These are phyloP conservation scores for Melanostoma scalare DNA, from an alignment of 2,888 invertebrate species.

Conservation along the genomic window DNA sequence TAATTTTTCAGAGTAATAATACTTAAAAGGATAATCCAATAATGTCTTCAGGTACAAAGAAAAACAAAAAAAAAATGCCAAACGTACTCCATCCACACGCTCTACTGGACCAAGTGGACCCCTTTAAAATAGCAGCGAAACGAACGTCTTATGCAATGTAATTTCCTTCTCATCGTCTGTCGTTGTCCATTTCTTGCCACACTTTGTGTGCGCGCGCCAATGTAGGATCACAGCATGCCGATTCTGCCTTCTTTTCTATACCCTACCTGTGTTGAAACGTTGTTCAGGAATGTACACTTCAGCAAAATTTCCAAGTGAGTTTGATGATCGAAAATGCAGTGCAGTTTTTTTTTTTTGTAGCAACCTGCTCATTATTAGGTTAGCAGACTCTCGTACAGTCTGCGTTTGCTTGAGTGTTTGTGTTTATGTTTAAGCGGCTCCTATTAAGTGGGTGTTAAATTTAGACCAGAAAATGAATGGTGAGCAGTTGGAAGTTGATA, in stretches of 20 bases:
- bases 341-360: conserved; percentile 1
- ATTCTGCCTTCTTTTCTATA: conserved; percentile 40
- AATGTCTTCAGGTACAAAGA: conserved; percentile 39
- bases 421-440: conserved; percentile 10
- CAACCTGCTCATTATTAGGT: conserved; percentile 51
- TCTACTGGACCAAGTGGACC: background rate
- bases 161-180: conserved; percentile 60
- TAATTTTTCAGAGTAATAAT: conserved; percentile 44
- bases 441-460: conserved; percentile 67
- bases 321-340: conserved; percentile 43
- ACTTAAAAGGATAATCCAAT: conserved; percentile 45
- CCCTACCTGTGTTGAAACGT: conserved; percentile 16
- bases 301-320: conserved; percentile 18
- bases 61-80: conserved; percentile 33
- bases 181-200: conserved; percentile 37
- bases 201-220: conserved; percentile 6
- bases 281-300: conserved; percentile 25
- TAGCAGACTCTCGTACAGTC: conserved; percentile 27
- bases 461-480: conserved; percentile 31
- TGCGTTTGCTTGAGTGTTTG: background rate
- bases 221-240: conserved; percentile 30
- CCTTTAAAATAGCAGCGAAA: conserved; percentile 30
- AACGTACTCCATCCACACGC: conserved; percentile 24
- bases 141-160: conserved; percentile 50
- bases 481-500: conserved; percentile 2